Evolutionary conservation across 37 sponge, comb jelly and placozoan genomes (phyloP).

Genomic region (Halisarca cf. caerulea): DNA sequence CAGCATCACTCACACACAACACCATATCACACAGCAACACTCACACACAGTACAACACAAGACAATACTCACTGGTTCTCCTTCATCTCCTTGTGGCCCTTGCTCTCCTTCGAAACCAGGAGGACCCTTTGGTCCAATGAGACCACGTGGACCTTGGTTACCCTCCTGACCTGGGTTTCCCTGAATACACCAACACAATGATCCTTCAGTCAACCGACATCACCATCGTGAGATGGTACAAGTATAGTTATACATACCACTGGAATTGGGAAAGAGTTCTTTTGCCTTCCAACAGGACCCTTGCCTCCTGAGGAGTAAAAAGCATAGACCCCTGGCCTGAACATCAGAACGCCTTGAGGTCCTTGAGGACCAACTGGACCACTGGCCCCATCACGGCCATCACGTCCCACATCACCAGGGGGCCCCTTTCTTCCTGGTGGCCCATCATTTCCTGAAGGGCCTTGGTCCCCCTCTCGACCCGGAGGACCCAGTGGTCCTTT

Average conservation of each 20-base stretch:
- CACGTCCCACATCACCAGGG: slow-evolving; percentile 19
- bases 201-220: background rate
- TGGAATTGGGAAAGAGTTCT: slow-evolving; percentile 1
- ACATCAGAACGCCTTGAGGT: slow-evolving; percentile 10
- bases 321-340: slow-evolving; percentile 21
- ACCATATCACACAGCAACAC: too few species aligned
- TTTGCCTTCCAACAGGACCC: slow-evolving; percentile 28
- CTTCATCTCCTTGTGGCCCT: background rate
- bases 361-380: slow-evolving; percentile 21
- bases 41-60: too few species aligned
- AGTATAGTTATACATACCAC: background rate
- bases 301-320: slow-evolving; percentile 16
- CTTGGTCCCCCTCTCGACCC: slow-evolving; percentile 6
- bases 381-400: background rate
- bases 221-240: background rate
- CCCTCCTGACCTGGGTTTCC: slow-evolving; percentile 20
- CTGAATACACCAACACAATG: background rate
- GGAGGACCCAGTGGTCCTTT: slow-evolving; percentile 2
- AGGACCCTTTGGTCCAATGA: background rate
- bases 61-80: slow-evolving; percentile 29
- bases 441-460: background rate
- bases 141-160: slow-evolving; percentile 6
- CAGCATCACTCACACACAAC: background rate
- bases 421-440: background rate
- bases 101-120: background rate